phyloP scores from a whole-genome alignment of 1,140 invertebrate species.

The Lutraria rhynchaena region DNA sequence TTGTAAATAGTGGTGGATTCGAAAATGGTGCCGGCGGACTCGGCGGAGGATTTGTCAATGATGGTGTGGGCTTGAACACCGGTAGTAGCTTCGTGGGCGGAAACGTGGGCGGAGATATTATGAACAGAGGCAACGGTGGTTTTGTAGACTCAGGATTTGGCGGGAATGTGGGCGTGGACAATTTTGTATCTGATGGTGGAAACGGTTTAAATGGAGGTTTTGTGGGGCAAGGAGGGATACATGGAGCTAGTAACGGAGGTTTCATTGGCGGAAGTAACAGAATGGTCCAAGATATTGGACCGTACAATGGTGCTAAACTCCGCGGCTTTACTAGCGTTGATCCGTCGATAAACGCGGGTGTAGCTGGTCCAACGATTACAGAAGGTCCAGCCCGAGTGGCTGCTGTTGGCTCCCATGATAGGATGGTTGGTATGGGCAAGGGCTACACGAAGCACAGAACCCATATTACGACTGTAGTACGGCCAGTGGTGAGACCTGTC shows the following conservation, averaged over 20 bases:
- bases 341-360: not conserved
- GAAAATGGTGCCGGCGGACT: not conserved
- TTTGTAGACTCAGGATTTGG: constrained; percentile 2
- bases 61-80: not conserved
- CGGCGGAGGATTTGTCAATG: not conserved
- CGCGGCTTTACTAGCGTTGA: not conserved
- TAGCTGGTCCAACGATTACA: constrained; percentile 6
- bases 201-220: not conserved
- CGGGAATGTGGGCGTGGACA: not conserved
- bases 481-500: constrained; percentile 32
- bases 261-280: not conserved
- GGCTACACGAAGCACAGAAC: constrained; percentile 34
- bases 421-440: not conserved
- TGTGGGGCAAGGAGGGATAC: not conserved
- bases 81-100: not conserved
- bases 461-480: constrained; percentile 26
- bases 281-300: not conserved
- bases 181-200: not conserved
- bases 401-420: not conserved
- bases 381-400: not conserved
- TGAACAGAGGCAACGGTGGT: constrained; percentile 10
- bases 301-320: constrained; percentile 11
- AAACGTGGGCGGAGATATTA: not conserved
- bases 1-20: constrained; percentile 14
- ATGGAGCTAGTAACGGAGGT: not conserved